These are phyloP conservation scores for Eilema caniola DNA, from an alignment of 2,888 invertebrate species.

Conservation along the genomic window DNA sequence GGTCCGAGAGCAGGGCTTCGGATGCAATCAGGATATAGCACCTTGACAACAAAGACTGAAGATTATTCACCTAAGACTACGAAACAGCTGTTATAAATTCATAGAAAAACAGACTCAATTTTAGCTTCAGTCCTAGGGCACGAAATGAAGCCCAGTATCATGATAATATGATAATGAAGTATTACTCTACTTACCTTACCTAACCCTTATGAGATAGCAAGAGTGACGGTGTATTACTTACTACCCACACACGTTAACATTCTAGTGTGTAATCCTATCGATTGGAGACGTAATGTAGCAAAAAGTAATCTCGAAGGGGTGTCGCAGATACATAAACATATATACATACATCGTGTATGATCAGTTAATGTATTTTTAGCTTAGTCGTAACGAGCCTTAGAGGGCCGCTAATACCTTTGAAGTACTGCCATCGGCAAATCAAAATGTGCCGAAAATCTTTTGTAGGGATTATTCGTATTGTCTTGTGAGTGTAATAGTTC, in stretches of 20 bases:
- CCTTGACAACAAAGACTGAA: too few relatives aligned
- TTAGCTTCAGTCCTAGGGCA: too few relatives aligned
- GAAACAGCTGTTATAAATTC: too few relatives aligned
- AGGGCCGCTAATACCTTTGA: slow-evolving; percentile 12
- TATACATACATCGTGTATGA: neutral
- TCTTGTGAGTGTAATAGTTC: slow-evolving; percentile 7
- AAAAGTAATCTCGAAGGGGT: slow-evolving; percentile 14
- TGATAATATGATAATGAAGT: too few relatives aligned
- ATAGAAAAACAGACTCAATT: too few relatives aligned
- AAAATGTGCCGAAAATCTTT: slow-evolving; percentile 12
- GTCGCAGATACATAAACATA: neutral
- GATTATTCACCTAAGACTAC: too few relatives aligned
- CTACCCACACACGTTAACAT: neutral
- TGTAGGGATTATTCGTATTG: slow-evolving; percentile 9
- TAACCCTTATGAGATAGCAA: too few relatives aligned
- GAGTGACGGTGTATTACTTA: neutral
- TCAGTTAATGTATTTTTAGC: slow-evolving; percentile 18
- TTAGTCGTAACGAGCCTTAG: slow-evolving; percentile 9
- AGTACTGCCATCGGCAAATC: slow-evolving; percentile 7
- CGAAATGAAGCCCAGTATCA: too few relatives aligned
- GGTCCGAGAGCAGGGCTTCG: too few relatives aligned
- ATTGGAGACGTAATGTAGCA: slow-evolving; percentile 10
- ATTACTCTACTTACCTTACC: too few relatives aligned
- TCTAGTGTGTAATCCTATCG: neutral
- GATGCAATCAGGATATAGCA: too few relatives aligned